Evolutionary conservation across 2,113 vertebrate genomes (phyloP).

Genomic region (Pandion haliaetus): DNA sequence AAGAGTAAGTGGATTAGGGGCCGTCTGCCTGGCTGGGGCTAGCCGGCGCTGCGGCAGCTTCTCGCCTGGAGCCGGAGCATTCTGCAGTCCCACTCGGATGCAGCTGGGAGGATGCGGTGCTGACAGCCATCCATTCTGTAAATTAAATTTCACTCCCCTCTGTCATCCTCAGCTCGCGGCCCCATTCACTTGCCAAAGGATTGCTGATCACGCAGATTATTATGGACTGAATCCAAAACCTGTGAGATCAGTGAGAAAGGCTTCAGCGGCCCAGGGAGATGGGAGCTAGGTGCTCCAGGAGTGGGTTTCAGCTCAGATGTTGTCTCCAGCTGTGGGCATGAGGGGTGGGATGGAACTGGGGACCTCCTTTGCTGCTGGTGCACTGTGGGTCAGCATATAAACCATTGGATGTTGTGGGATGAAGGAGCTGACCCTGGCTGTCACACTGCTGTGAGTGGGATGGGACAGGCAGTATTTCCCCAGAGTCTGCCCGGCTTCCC

Average conservation of each 20-base stretch:
- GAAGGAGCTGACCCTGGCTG: not conserved
- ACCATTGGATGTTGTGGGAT: not conserved
- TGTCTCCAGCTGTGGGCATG: not conserved
- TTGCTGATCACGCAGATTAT: not conserved
- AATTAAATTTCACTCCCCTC: slow-evolving; percentile 15
- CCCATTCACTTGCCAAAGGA: accelerated
- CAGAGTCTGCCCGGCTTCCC: not conserved
- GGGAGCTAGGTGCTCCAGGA: not conserved
- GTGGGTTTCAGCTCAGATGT: not conserved
- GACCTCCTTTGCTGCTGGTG: not conserved
- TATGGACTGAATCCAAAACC: not conserved
- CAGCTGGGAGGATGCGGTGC: not conserved
- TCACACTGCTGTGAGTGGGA: accelerated
- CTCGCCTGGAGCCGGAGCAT: accelerated
- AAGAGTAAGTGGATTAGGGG: not conserved
- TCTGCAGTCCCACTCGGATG: not conserved
- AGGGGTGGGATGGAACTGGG: not conserved
- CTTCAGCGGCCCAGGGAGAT: not conserved
- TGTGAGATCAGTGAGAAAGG: not conserved
- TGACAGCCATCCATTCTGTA: slow-evolving; percentile 1
- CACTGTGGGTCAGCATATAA: not conserved
- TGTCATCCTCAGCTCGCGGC: not conserved
- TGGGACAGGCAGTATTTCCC: not conserved
- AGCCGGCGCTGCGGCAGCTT: accelerated
- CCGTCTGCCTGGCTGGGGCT: not conserved